phyloP scores from a whole-genome alignment of 2,113 vertebrate genomes.

The Tinamus guttatus region DNA sequence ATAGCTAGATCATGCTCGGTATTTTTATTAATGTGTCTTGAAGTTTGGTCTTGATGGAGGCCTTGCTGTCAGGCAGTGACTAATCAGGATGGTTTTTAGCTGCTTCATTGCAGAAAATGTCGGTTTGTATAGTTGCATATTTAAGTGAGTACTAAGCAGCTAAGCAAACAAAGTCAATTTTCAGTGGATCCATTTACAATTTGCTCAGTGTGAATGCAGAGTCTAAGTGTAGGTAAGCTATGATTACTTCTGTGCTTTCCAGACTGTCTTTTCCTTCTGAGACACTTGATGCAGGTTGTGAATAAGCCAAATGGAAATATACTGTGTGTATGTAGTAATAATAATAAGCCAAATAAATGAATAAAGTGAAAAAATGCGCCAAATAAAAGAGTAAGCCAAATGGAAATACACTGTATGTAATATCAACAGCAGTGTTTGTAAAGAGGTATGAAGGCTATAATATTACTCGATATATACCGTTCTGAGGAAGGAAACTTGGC shows the following conservation, averaged over 20 bases:
- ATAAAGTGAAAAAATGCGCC: too few relatives aligned
- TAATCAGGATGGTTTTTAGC: neutral
- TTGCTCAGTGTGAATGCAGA: neutral
- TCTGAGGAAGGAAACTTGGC: neutral
- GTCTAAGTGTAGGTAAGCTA: neutral
- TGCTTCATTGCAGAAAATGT: neutral
- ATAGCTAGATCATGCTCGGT: neutral
- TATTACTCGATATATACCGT: neutral
- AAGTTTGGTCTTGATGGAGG: neutral
- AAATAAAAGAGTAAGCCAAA: neutral
- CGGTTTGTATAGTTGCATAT: neutral
- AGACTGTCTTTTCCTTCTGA: neutral
- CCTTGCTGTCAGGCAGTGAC: neutral
- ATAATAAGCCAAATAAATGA: neutral
- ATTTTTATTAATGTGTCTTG: neutral
- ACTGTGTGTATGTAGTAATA: neutral
- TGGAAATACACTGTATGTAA: neutral
- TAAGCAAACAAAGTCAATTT: neutral
- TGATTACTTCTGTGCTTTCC: neutral
- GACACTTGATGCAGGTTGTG: neutral
- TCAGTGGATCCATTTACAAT: neutral
- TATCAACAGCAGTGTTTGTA: neutral
- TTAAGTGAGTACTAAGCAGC: neutral
- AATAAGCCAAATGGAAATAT: neutral
- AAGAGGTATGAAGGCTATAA: neutral